Evolutionary conservation across 2,113 vertebrate genomes (phyloP).

Genomic region (Miniopterus natalensis): DNA sequence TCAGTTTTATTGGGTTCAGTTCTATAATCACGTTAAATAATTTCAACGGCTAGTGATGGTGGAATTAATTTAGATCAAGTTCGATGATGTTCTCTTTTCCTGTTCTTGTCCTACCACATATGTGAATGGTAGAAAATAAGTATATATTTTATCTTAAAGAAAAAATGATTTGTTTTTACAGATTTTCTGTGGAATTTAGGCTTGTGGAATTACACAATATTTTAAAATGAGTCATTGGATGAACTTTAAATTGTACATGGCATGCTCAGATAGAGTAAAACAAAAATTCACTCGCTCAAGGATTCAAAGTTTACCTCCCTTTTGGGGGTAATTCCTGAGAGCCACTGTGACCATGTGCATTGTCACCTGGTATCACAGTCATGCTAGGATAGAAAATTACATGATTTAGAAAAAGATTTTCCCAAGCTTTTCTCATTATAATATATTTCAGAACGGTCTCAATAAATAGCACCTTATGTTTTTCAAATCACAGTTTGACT

Average conservation of each 20-base stretch:
- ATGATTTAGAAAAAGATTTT: background rate
- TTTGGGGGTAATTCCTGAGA: slow-evolving; percentile 11
- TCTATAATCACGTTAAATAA: slow-evolving; percentile 37
- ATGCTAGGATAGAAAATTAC: background rate
- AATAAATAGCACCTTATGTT: background rate
- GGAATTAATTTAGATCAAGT: background rate
- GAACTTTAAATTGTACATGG: background rate
- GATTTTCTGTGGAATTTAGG: slow-evolving; percentile 1
- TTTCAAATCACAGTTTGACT: slow-evolving; percentile 52
- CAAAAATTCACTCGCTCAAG: background rate
- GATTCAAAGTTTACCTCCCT: background rate
- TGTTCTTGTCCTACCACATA: background rate
- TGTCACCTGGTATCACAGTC: background rate
- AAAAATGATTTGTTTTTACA: background rate
- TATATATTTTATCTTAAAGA: slow-evolving; percentile 21
- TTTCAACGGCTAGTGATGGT: background rate
- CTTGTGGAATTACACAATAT: background rate
- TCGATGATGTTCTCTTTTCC: background rate
- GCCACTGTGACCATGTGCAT: background rate
- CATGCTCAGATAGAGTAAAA: background rate
- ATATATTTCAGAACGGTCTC: background rate
- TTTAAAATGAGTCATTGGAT: background rate
- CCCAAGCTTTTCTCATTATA: background rate
- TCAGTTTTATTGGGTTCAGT: background rate
- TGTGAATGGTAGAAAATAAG: background rate